Evolutionary conservation across 2,888 invertebrate species (phyloP), one percentile per base, ranked within the genome.

Genomic region (Netelia inedita): DNA sequence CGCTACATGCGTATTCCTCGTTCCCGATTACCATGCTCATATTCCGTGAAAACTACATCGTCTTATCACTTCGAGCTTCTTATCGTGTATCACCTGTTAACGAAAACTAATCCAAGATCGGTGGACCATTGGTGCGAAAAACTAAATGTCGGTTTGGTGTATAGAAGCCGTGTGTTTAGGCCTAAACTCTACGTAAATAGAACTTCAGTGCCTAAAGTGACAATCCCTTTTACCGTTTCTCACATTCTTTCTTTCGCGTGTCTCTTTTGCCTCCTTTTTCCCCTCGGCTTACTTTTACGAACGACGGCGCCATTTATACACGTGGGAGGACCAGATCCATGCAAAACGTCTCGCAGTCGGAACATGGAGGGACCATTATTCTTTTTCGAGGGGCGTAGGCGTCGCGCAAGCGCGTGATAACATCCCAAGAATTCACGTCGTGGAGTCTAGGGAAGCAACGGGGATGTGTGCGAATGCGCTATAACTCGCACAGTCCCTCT

Each of bases 291-390:
- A 69, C 41, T 82, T 75, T 76, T 74, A 59, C 43, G 41, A 63
- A 68, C 59, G 61, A 53, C 59, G 57, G 76, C 72, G 53, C 71
- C 75, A 50, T 71, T 59, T 57, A 72, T 50, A 83, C 74, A 74
- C 79, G 78, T 87, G 80, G 46, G 59, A 46, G 82, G 88, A 88
- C 88, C 87, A 91, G 90, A 91, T 91, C 90, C 89, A 84, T 85
- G 79, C 83, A 79, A 75, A 65, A 82, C 83, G 87, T 86, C 79
- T 72, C 85, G 83, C 57, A 89, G 88, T 91, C 90, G 84, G 82
- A 86, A 89, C 89, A 91, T 89, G 89, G 90, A 89, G 86, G 87
- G 86, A 88, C 90, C 91, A 92, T 92, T 92, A 92, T 91, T 92
- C 92, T 92, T 91, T 87, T 81, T 72, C 85, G 79, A 73, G 87